These are phyloP conservation scores for Cyanistes caeruleus DNA, from an alignment of 2,113 vertebrate species.

Conservation along the genomic window DNA sequence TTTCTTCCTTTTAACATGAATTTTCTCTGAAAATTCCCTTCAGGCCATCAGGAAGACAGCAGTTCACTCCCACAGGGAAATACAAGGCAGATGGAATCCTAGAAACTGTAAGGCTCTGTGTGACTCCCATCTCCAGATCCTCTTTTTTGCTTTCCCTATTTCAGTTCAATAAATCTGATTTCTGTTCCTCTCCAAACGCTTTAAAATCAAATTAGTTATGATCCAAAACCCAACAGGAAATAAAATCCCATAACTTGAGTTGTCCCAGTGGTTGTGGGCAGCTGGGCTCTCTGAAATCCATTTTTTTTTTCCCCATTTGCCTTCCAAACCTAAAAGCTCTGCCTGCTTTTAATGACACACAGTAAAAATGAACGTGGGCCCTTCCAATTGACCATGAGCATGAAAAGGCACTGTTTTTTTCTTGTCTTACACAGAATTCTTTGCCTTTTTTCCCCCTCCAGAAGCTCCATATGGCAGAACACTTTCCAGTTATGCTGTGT, in stretches of 20 bases:
- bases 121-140: background rate
- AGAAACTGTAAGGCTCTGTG: slow-evolving; percentile 84
- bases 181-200: background rate
- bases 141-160: background rate
- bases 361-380: accelerated
- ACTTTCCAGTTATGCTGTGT: background rate
- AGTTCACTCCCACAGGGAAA: slow-evolving; percentile 85
- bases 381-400: background rate
- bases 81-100: slow-evolving; percentile 90
- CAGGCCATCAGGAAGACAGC: slow-evolving; percentile 86
- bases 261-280: background rate
- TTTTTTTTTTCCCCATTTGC: background rate
- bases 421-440: background rate
- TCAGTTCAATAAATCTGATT: background rate
- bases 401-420: background rate
- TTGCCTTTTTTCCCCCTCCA: background rate
- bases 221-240: background rate
- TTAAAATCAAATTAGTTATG: background rate
- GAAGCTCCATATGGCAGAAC: background rate
- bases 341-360: background rate
- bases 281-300: background rate
- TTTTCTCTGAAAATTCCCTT: slow-evolving; percentile 46
- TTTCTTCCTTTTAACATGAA: background rate
- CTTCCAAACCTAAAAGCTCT: background rate
- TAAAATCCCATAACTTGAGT: background rate